A percentile compares a stretch with the other conserved stretches of the same genome.
Conservation (phyloP, 2,888 invertebrate species). For the Epinotia nisella region DNA sequence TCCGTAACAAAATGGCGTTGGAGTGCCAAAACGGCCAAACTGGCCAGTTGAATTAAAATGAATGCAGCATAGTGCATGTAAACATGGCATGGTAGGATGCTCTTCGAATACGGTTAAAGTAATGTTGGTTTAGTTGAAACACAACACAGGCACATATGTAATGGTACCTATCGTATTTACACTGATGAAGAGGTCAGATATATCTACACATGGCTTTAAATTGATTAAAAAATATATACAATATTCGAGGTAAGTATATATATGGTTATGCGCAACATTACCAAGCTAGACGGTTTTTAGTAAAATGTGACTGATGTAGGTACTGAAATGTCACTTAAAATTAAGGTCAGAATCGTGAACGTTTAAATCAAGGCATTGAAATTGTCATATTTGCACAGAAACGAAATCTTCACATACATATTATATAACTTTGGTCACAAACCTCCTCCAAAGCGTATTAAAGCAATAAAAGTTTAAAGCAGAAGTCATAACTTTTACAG, state of each 20-base stretch:
- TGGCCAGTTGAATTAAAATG: slow-evolving; percentile 57
- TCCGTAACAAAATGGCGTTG: slow-evolving; percentile 54
- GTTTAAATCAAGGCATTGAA: background rate
- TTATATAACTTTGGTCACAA: slow-evolving; percentile 1
- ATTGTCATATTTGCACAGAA: background rate
- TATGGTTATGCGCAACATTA: too few species aligned
- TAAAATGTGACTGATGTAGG: too few species aligned
- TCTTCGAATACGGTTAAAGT: slow-evolving; percentile 8
- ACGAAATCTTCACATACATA: background rate
- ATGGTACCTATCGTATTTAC: background rate
- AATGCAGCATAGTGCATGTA: slow-evolving; percentile 48
- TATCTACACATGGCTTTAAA: too few species aligned
- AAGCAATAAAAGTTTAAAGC: slow-evolving; percentile 5
- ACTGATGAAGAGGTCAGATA: too few species aligned
- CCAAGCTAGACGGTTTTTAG: background rate
- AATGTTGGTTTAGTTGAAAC: slow-evolving; percentile 14
- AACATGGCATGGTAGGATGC: slow-evolving; percentile 46
- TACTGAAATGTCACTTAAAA: background rate
- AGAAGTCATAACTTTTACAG: slow-evolving; percentile 17
- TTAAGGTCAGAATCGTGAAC: background rate
- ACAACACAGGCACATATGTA: background rate
- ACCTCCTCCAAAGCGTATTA: background rate
- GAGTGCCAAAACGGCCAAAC: slow-evolving; percentile 63
- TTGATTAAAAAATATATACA: too few species aligned
- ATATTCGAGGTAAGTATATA: too few species aligned